These are phyloP conservation scores for Scolopax mira DNA, from an alignment of 2,113 vertebrate species.

Conservation along the genomic window DNA sequence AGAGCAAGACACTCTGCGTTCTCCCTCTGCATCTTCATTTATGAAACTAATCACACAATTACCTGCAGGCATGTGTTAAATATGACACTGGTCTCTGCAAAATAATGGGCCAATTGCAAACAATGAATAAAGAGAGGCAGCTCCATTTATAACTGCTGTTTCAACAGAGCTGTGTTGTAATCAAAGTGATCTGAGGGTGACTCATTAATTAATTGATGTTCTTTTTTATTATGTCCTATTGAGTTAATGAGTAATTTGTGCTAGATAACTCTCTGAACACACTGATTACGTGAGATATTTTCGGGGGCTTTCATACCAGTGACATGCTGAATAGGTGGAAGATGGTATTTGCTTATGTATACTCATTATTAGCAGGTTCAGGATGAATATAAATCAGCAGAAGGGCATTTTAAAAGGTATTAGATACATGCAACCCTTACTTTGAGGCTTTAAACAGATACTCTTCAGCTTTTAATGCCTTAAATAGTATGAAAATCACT, in stretches of 20 bases:
- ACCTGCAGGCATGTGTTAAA: slow-evolving; percentile 70
- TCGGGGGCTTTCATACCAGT: slow-evolving; percentile 68
- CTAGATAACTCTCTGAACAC: slow-evolving; percentile 80
- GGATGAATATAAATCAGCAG: slow-evolving; percentile 47
- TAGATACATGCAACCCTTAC: slow-evolving; percentile 18
- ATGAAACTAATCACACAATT: slow-evolving; percentile 74
- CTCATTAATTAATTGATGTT: slow-evolving; percentile 85
- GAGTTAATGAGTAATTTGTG: slow-evolving; percentile 85
- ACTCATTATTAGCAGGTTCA: slow-evolving; percentile 46
- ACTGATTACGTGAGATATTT: slow-evolving; percentile 78
- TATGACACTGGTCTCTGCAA: slow-evolving; percentile 66
- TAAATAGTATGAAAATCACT: slow-evolving; percentile 54
- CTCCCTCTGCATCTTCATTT: slow-evolving; percentile 53
- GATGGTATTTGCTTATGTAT: slow-evolving; percentile 51
- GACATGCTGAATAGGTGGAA: slow-evolving; percentile 64
- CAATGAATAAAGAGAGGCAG: slow-evolving; percentile 68
- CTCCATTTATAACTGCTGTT: slow-evolving; percentile 71
- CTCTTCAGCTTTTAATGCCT: slow-evolving; percentile 14
- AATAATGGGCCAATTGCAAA: slow-evolving; percentile 66
- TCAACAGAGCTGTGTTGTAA: slow-evolving; percentile 70
- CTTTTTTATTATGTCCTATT: slow-evolving; percentile 82
- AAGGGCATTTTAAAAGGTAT: slow-evolving; percentile 35
- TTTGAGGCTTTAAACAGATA: slow-evolving; percentile 41
- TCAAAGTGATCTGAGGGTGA: slow-evolving; percentile 77
- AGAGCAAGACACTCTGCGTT: background rate